These are phyloP conservation scores for Mirounga angustirostris DNA, from an alignment of 2,113 vertebrate species.

Conservation along the genomic window DNA sequence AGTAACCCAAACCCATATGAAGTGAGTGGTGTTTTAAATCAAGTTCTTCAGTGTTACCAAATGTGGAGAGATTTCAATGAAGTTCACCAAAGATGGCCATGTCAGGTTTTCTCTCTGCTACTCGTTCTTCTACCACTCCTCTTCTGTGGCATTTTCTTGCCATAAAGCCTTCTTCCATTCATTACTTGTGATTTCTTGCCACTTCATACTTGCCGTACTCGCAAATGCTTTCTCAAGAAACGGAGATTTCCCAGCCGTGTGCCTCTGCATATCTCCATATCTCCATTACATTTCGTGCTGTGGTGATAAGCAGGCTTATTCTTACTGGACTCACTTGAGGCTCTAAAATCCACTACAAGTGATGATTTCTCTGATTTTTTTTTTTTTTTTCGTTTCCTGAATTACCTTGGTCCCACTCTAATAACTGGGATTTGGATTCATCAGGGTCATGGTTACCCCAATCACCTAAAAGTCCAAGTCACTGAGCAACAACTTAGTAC, in stretches of 20 bases:
- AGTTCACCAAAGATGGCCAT: not conserved
- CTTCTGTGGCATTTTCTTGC: not conserved
- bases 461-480: not conserved
- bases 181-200: not conserved
- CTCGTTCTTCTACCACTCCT: not conserved
- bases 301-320: not conserved
- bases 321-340: not conserved
- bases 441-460: not conserved
- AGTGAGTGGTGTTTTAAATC: not conserved
- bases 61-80: not conserved
- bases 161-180: not conserved
- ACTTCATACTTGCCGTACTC: not conserved
- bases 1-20: not conserved
- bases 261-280: not conserved
- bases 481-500: not conserved
- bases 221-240: not conserved
- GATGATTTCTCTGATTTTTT: not conserved
- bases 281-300: not conserved
- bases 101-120: not conserved
- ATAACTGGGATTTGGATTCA: not conserved
- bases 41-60: not conserved
- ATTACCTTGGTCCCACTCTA: not conserved
- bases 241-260: not conserved
- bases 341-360: not conserved
- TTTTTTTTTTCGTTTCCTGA: not conserved